Evolutionary conservation across 2,797 vertebrate species (phyloP), one percentile per base, ranked within the genome.

Genomic region (Acipenser ruthenus): DNA sequence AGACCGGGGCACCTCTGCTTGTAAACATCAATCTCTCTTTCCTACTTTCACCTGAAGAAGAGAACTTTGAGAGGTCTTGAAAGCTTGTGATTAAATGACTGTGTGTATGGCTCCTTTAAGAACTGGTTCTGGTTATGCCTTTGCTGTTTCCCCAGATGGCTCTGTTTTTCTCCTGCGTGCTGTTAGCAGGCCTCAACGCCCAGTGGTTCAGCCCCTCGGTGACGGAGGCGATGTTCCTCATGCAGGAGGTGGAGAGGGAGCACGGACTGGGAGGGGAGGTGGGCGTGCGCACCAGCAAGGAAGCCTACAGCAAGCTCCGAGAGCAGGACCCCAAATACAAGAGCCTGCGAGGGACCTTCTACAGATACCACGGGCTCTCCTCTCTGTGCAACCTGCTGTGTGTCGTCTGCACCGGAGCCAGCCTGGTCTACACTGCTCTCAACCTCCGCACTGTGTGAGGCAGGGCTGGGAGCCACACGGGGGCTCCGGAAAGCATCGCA

Each of bases 271-370:
- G 79, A 49, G 88, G 79, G 49, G 88, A 93, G 67, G 76, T 93
- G 0, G 90, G 92, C 0, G 58, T 83, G 56, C 71, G 76, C 50
- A 81, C 82, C 67, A 81, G 85, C 1, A 84, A 69, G 10, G 92
- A 93, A 23, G 88, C 52, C 7, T 96, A 93, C 15, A 70, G 76
- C 49, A 91, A 87, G 66, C 90, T 96, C n/a, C 84, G 78, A 63
- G 89, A 90, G 66, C 84, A 89, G 78, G 92, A 96, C 76, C 89
- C 91, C 64, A 95, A 94, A 75, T 95, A 95, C 78, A 79, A 53
- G 65, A 78, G 71, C 10, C 77, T 75, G 64, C 88, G 79, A 59
- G 75, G 69, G 48, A 75, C 51, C 6, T 96, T 96, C 71, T 81
- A 85, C 52, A 82, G 73, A 12, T 93, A 89, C 80, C 93, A 95